Evolutionary conservation across 1,140 invertebrate species (phyloP), one percentile per base, ranked within the genome.

Genomic region (Dreissena polymorpha): DNA sequence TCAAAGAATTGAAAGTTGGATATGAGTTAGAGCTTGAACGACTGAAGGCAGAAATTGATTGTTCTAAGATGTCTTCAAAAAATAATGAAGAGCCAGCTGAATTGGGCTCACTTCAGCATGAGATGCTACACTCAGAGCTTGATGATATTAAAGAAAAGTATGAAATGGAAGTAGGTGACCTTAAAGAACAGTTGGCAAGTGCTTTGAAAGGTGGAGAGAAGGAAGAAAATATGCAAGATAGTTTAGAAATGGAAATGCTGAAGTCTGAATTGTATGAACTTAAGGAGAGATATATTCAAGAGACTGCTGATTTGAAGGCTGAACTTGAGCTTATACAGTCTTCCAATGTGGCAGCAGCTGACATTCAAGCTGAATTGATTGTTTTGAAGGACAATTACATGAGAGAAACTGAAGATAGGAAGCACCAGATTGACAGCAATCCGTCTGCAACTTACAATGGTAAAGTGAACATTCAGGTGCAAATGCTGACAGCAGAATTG

Each of bases 21-120:
- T 67, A 21, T 51, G 49, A 13, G 39, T 50, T 53, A 50, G 74
- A 77, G 67, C 25, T 77, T 21, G 60, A 64, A 55, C 21, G 6
- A 39, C 25, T 77, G 39, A 67, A 77, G 51, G 51, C 16, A 25
- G 72, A 74, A 39, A 14, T 74, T 10, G 55, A 74, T 27, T 39
- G 3, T 39, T 39, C 39, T 39, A 39, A 39, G 39, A 39, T 39
- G 39, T 39, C 8, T 2, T 39, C 39, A 39, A 39, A 39, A 39
- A 39, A 2, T 39, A 39, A 39, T 39, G 8, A 39, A 39, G 39
- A 39, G 39, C 39, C 39, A 8, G 39, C 8, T 39, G 39, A 2
- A 39, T 39, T 39, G 39, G 39, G 39, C 39, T 39, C 39, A 39
- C 39, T 39, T 39, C 39, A 39, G 39, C 8, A 8, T 39, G 39